These are phyloP conservation scores for Drosophila parvula DNA, from an alignment of 1,140 invertebrate species.

Conservation along the genomic window DNA sequence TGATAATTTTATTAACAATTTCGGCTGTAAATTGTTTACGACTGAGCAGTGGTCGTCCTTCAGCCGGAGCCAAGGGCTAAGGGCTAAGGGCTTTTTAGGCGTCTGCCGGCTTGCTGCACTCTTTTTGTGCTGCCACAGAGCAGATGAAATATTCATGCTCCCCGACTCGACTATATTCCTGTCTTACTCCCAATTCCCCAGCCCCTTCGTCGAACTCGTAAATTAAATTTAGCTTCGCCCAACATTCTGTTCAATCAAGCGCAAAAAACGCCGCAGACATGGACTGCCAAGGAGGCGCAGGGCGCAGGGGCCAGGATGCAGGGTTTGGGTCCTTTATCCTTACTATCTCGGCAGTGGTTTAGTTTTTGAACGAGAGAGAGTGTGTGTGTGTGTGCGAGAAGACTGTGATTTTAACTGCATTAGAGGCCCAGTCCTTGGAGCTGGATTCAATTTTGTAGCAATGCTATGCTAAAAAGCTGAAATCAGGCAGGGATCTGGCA, in stretches of 20 bases:
- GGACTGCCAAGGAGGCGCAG: constrained; percentile 4
- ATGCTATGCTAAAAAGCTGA: constrained; percentile 80
- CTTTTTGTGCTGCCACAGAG: constrained; percentile 54
- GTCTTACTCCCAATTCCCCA: constrained; percentile 23
- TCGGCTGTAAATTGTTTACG: constrained; percentile 79
- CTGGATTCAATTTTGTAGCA: constrained; percentile 78
- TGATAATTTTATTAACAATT: constrained; percentile 83
- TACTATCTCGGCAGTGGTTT: constrained; percentile 48
- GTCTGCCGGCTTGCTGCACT: constrained; percentile 51
- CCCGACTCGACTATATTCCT: constrained; percentile 30
- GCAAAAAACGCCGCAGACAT: constrained; percentile 76
- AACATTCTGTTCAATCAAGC: constrained; percentile 82
- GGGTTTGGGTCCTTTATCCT: constrained; percentile 37
- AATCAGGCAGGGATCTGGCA: constrained; percentile 50
- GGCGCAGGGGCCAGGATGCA: constrained; percentile 4
- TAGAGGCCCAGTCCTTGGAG: constrained; percentile 70
- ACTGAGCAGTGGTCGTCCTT: constrained; percentile 42
- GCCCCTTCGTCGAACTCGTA: constrained; percentile 54
- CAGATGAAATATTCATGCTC: constrained; percentile 77
- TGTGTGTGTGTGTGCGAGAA: constrained; percentile 54
- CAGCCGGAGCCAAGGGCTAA: constrained; percentile 5
- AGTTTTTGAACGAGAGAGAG: constrained; percentile 33
- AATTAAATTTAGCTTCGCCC: constrained; percentile 75
- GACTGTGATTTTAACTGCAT: constrained; percentile 82
- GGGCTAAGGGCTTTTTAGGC: constrained; percentile 56